phyloP scores from a whole-genome alignment of 64 coral and sea anemone species.

The Astreopora myriophthalma region DNA sequence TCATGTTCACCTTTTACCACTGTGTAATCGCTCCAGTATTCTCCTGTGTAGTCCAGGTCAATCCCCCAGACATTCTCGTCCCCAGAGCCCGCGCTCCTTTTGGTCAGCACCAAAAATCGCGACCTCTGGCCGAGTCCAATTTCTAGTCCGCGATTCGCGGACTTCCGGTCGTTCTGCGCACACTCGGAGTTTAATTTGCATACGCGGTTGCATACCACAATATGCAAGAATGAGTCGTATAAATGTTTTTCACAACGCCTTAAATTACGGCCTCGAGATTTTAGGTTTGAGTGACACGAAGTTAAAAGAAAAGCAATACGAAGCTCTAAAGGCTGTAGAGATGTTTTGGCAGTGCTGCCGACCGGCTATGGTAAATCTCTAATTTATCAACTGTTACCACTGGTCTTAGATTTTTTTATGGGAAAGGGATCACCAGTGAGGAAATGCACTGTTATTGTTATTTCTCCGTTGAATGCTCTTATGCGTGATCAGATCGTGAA shows the following conservation, averaged over 20 bases:
- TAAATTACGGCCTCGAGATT: background rate
- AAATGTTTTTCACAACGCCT: background rate
- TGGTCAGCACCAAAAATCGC: background rate
- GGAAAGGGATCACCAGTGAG: no score
- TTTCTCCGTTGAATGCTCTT: no score
- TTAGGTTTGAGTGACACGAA: background rate
- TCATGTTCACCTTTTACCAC: background rate
- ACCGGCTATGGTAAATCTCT: background rate
- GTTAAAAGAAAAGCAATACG: background rate
- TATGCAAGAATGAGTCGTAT: no score
- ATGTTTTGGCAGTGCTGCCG: background rate
- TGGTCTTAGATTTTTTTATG: no score
- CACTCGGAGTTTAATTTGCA: no score
- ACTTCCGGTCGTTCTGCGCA: no score
- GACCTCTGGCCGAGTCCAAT: no score
- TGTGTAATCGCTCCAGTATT: conserved; percentile 24
- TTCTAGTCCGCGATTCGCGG: no score
- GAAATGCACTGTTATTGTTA: no score
- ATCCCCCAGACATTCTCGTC: conserved; percentile 28
- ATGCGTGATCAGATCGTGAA: no score
- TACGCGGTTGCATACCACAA: no score
- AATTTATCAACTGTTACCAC: background rate
- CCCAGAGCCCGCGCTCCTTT: background rate
- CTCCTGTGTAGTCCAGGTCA: conserved; percentile 8
- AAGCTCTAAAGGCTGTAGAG: background rate